Evolutionary conservation across 2,113 vertebrate species (phyloP).

Genomic region (Polyodon spathula): DNA sequence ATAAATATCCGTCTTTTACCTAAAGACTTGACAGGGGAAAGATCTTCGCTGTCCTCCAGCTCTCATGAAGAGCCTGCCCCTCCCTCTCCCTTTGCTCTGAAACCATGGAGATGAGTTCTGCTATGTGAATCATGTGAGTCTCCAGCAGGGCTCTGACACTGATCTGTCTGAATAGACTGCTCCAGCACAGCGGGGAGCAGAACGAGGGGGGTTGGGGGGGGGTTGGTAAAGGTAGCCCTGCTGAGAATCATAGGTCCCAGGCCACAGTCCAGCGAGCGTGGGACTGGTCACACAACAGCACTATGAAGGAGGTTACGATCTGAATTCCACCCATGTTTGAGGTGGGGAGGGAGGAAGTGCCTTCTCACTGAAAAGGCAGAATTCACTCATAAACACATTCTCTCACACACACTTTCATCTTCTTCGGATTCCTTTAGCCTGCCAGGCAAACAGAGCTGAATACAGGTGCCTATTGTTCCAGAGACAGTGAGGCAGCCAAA

Average conservation of each 20-base stretch:
- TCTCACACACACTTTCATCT: constrained; percentile 12
- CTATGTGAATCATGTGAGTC: constrained; percentile 46
- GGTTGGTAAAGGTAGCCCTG: not conserved
- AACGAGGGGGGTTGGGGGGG: constrained; percentile 19
- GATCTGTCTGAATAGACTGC: constrained; percentile 44
- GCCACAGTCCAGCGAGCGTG: not conserved
- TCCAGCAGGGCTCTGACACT: constrained; percentile 53
- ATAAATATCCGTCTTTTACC: constrained; percentile 53
- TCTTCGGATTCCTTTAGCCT: constrained; percentile 52
- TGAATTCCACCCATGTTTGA: no score
- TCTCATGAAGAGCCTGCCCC: no score
- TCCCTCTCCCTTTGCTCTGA: constrained; percentile 36
- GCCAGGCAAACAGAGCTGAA: constrained; percentile 61
- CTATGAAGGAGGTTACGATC: not conserved
- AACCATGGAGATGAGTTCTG: constrained; percentile 51
- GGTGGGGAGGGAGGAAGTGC: constrained; percentile 14
- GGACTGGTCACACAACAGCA: no score
- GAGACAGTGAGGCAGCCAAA: constrained; percentile 70
- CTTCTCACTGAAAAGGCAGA: constrained; percentile 56
- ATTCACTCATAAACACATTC: constrained; percentile 48
- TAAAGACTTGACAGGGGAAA: constrained; percentile 55
- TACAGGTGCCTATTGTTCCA: constrained; percentile 76
- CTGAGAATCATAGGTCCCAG: not conserved
- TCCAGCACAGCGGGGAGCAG: constrained; percentile 25
- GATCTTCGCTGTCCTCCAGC: constrained; percentile 32